A percentile compares a stretch with the other conserved stretches of the same genome.
phyloP scores from a whole-genome alignment of 2,113 vertebrate species.

The Ursus arctos region DNA sequence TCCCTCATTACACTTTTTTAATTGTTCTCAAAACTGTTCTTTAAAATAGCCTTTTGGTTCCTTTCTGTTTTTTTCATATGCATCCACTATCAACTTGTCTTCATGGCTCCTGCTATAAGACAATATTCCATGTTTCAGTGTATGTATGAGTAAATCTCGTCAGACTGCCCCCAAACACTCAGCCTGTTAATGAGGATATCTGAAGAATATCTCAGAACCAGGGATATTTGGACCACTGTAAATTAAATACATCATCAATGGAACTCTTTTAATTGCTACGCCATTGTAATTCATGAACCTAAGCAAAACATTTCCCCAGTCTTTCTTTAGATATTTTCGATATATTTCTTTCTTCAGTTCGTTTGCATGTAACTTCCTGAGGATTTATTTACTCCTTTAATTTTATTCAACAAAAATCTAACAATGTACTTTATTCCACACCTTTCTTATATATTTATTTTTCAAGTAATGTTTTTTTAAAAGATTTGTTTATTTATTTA shows the following conservation, averaged over 20 bases:
- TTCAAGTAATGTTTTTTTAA: neutral
- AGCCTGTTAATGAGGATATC: neutral
- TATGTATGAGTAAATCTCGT: neutral
- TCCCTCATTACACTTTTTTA: neutral
- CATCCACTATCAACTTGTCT: neutral
- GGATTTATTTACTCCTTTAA: neutral
- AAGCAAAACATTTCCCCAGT: neutral
- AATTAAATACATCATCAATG: neutral
- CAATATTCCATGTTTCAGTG: neutral
- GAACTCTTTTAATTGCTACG: neutral
- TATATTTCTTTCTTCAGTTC: neutral
- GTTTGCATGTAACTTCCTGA: neutral
- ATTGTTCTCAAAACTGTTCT: neutral
- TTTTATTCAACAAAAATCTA: neutral
- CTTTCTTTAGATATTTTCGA: neutral
- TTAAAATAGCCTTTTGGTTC: neutral
- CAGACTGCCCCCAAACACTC: neutral
- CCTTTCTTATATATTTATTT: neutral
- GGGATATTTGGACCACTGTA: neutral
- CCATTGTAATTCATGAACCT: neutral
- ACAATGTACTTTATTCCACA: neutral
- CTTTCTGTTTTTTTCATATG: neutral
- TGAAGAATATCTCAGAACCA: neutral
- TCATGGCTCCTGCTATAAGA: neutral
- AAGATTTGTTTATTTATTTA: too few species aligned